phyloP scores from a whole-genome alignment of 2,113 vertebrate genomes.

The Carassius auratus region DNA sequence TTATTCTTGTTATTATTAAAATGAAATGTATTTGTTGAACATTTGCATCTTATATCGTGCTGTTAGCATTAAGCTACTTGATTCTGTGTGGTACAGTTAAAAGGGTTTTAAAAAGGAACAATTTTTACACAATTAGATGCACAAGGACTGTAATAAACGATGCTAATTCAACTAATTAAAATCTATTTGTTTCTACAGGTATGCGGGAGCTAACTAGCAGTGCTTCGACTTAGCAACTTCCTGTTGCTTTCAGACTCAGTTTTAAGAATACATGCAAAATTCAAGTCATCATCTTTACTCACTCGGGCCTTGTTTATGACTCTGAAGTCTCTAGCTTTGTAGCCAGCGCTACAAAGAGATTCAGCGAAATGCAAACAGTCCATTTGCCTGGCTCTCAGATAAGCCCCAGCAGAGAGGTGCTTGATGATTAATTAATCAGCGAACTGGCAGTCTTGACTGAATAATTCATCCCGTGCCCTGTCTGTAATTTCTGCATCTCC shows the following conservation, averaged over 20 bases:
- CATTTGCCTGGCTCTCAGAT: conserved; percentile 57
- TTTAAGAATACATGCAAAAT: conserved; percentile 22
- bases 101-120: too few relatives aligned
- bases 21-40: too few relatives aligned
- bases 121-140: not conserved
- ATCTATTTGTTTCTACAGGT: not conserved
- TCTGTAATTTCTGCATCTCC: conserved; percentile 60
- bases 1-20: not conserved
- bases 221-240: not conserved
- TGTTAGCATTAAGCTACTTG: not conserved
- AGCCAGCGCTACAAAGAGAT: conserved; percentile 48
- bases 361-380: conserved; percentile 58
- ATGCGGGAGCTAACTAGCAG: not conserved
- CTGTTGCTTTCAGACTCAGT: not conserved
- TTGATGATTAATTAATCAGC: conserved; percentile 62
- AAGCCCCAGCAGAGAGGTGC: conserved; percentile 58
- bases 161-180: not conserved
- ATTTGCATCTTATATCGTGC: too few relatives aligned
- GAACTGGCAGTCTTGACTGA: conserved; percentile 59
- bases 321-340: conserved; percentile 38
- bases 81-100: not conserved
- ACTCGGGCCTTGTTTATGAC: conserved; percentile 32
- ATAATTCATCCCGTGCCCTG: conserved; percentile 57
- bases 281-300: conserved; percentile 18
- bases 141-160: not conserved